Evolutionary conservation across 2,113 vertebrate genomes (phyloP).

Genomic region (Malurus cyaneus): DNA sequence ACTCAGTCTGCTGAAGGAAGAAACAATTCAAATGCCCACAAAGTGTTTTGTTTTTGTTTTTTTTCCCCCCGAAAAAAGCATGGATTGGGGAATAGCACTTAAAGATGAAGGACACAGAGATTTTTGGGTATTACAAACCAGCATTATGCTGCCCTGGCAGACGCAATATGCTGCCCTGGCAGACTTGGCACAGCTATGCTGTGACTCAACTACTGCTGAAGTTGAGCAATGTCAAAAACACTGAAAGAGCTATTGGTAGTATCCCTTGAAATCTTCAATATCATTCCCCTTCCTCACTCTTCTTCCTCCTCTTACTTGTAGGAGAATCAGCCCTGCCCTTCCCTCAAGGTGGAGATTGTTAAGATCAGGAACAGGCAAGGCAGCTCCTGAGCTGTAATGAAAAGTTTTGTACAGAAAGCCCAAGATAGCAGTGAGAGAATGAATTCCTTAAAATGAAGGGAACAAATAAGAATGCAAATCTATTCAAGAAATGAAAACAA

Average conservation of each 20-base stretch:
- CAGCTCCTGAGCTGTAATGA: neutral
- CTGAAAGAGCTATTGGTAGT: neutral
- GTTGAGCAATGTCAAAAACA: neutral
- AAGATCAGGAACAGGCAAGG: neutral
- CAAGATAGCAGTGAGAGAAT: neutral
- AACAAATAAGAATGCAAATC: neutral
- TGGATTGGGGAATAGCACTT: neutral
- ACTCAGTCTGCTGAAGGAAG: neutral
- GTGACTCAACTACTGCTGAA: neutral
- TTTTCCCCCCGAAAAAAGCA: neutral
- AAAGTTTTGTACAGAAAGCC: neutral
- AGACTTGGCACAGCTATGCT: neutral
- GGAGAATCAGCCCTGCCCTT: neutral
- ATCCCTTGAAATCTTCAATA: neutral
- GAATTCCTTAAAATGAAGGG: neutral
- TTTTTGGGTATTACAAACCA: neutral
- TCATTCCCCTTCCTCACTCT: neutral
- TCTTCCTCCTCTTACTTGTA: neutral
- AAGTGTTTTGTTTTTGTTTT: too few relatives aligned
- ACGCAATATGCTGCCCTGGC: neutral
- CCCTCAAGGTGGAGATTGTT: neutral
- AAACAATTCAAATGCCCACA: neutral
- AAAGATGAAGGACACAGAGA: neutral
- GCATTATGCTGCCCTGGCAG: neutral
- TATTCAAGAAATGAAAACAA: neutral